Evolutionary conservation across 2,888 invertebrate species (phyloP), one percentile per base, ranked within the genome.

Genomic region (Clusia tigrina): DNA sequence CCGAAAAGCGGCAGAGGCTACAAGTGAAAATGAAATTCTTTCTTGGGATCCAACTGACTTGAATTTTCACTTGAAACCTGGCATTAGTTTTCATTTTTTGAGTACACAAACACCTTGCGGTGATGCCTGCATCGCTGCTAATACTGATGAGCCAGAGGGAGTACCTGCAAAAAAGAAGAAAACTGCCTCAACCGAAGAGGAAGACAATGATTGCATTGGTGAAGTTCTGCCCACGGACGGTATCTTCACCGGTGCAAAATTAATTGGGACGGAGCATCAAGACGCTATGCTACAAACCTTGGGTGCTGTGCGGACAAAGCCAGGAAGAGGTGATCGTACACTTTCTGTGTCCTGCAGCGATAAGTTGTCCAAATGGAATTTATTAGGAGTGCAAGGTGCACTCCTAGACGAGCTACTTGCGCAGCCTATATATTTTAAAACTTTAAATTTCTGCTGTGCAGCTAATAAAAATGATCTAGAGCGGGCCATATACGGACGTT

Each of bases 311-410:
- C 86, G 96, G 62, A 95, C 90, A 0, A 97, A 97, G 83, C 96
- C 96, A 25, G 96, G 96, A 0, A 86, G 95, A 75, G 97, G 97
- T 0, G 91, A 94, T 78, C 89, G 90, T 54, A 96, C 97, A 0
- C 81, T 93, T 48, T 95, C 95, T 10, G 89, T 96, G 73, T 95
- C 95, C 0, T 98, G 97, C 82, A 96, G 95, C 82, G 97, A 98
- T 83, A 98, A 98, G 86, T 85, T 98, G 15, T 89, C 95, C 2
- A 90, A 90, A 74, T 98, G 97, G 97, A 90, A 91, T 77, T 85
- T 92, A 65, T 78, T 95, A 32, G 96, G 97, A 0, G 79, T 94
- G 24, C 96, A 94, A 85, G 96, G 97, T 2, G 89, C 92, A 2
- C 83, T 97, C 2, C 78, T 96, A 54, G 88, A 89, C 66, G 81